Evolutionary conservation across 2,888 invertebrate genomes (phyloP).

Genomic region (Dynastes maya): DNA sequence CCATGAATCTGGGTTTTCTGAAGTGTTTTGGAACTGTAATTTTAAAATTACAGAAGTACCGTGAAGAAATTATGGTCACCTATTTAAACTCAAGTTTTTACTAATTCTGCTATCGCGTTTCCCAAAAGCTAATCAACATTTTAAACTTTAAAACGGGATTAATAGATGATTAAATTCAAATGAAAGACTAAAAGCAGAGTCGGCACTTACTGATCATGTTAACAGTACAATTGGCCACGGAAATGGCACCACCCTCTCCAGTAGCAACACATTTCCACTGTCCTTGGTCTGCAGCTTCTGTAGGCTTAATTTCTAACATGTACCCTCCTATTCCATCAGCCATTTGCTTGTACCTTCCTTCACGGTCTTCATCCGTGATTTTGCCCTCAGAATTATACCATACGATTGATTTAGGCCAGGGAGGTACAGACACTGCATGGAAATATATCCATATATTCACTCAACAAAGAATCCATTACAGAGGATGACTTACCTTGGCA

Average conservation of each 20-base stretch:
- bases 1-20: slow-evolving; percentile 91
- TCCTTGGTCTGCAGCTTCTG: slow-evolving; percentile 88
- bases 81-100: no score
- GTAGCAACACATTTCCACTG: slow-evolving; percentile 93
- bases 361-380: slow-evolving; percentile 73
- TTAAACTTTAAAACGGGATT: no score
- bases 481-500: slow-evolving; percentile 77
- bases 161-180: no score
- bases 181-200: no score
- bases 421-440: slow-evolving; percentile 82
- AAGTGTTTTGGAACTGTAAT: slow-evolving; percentile 90
- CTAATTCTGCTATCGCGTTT: no score
- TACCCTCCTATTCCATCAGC: slow-evolving; percentile 90
- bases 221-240: slow-evolving; percentile 83
- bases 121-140: no score
- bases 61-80: no score
- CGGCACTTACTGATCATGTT: slow-evolving; percentile 82
- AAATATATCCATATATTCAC: slow-evolving; percentile 26
- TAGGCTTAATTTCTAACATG: slow-evolving; percentile 81
- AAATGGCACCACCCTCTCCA: slow-evolving; percentile 82
- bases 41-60: neutral
- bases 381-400: slow-evolving; percentile 92
- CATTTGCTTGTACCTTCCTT: slow-evolving; percentile 79
- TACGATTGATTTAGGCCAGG: slow-evolving; percentile 86
- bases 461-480: slow-evolving; percentile 26